These are phyloP conservation scores for Linyphia triangularis DNA, from an alignment of 2,888 invertebrate species.

Conservation along the genomic window DNA sequence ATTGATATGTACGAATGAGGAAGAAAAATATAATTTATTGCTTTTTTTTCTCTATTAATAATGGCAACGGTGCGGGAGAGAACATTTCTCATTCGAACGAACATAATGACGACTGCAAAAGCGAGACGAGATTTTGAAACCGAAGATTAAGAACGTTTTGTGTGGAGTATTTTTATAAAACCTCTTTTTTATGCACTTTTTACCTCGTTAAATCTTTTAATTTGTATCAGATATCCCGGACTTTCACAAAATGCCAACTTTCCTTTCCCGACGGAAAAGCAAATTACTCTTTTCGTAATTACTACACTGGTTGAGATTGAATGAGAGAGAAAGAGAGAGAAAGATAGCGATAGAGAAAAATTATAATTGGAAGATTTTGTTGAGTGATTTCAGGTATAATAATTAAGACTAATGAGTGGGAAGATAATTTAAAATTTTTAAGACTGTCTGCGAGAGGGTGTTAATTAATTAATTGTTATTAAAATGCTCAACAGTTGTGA, in stretches of 20 bases:
- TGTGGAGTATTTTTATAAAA: not conserved
- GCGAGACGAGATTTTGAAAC: conserved; percentile 56
- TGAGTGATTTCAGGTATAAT: conserved; percentile 43
- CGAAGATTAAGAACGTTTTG: conserved; percentile 66
- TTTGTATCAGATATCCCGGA: conserved; percentile 66
- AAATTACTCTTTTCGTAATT: conserved; percentile 69
- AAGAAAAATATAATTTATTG: conserved; percentile 51
- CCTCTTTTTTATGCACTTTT: conserved; percentile 35
- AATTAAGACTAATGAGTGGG: conserved; percentile 51
- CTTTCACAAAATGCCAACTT: conserved; percentile 14
- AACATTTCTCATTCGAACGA: conserved; percentile 57
- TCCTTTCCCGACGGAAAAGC: conserved; percentile 49
- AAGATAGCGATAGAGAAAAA: conserved; percentile 13
- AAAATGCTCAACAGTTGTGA: conserved; percentile 51
- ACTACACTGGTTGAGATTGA: conserved; percentile 16
- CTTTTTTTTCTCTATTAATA: conserved; percentile 69
- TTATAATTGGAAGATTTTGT: conserved; percentile 64
- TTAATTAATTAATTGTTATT: conserved; percentile 73
- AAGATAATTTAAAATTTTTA: conserved; percentile 60
- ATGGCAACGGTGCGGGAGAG: conserved; percentile 50
- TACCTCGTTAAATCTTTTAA: conserved; percentile 74
- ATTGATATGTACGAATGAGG: conserved; percentile 35
- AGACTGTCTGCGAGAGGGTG: conserved; percentile 46
- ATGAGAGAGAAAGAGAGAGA: not conserved
- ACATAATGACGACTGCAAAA: conserved; percentile 68